These are phyloP conservation scores for Percopsis transmontana DNA, from an alignment of 2,113 vertebrate species.

Conservation along the genomic window DNA sequence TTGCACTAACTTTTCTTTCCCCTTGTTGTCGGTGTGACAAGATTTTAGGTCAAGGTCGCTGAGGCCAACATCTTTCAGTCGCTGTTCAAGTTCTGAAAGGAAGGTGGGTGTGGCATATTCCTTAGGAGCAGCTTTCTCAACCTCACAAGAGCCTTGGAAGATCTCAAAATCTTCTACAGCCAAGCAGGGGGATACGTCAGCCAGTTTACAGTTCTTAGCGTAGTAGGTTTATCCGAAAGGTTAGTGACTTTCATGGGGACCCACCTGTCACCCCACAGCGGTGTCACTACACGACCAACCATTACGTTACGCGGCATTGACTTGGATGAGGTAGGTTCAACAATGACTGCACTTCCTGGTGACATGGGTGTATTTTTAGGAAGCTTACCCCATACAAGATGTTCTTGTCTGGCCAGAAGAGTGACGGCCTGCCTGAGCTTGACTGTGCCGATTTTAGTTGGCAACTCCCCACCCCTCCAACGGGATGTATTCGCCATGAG, in stretches of 20 bases:
- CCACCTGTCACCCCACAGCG: conserved; percentile 27
- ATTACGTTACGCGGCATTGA: not conserved
- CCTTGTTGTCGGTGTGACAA: not conserved
- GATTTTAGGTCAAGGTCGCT: conserved; percentile 4
- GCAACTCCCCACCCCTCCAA: not conserved
- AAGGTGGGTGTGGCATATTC: too few species aligned
- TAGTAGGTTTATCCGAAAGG: conserved; percentile 12
- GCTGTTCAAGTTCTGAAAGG: not conserved
- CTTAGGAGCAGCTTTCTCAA: not conserved
- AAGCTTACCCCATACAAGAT: too few species aligned
- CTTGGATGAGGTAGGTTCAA: not conserved
- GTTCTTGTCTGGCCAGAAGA: too few species aligned
- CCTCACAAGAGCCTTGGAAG: conserved; percentile 5
- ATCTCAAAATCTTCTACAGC: conserved; percentile 13
- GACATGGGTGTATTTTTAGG: not conserved
- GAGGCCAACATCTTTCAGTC: not conserved
- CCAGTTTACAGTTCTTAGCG: conserved; percentile 27
- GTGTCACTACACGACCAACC: not conserved
- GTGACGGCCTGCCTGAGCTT: conserved; percentile 19
- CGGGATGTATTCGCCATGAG: not conserved
- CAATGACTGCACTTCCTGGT: not conserved
- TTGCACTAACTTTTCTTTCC: not conserved
- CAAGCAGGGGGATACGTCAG: conserved; percentile 28
- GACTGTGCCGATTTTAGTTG: conserved; percentile 11
- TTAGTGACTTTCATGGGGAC: conserved; percentile 24